Base-by-base conservation (phyloP, 2,797 vertebrate genomes). In the Kryptopterus vitreolus region DNA sequence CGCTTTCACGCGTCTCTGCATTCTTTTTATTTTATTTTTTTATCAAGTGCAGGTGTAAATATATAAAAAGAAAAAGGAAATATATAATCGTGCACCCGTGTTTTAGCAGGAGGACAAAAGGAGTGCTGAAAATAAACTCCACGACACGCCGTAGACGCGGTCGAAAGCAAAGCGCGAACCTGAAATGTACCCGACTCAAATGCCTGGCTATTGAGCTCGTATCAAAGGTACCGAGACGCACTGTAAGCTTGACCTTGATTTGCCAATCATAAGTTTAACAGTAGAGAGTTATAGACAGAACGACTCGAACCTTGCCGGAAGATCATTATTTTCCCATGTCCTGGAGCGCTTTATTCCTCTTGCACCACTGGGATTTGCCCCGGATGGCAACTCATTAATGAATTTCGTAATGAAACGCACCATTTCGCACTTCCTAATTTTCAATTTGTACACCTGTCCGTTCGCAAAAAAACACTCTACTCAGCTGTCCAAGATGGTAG, bases 61-160 rank as follows among this genome's bases (percentile, higher is more conserved):
- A 52, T 52, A 66, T 76, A 68, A 58, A 66, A 62, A 43, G 38
- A 43, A 65, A 57, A 18, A 48, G 35, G 11, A 68, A 53, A 76
- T 81, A 18, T 76, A 52, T 70, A 46, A 11, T 48, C 43, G 13
- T 43, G 72, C 20, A 33, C 18, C 55, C 3, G 18, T 13, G 22
- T 62, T 81, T 77, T 53, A 62, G 76, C 79, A 26, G 72, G 57
- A 52, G 68, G 24, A 70, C 46, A 55, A 69, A 81, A 35, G 65
- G 50, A 59, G n/a, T 61, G 16, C 26, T n/a, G n/a, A n/a, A n/a
- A n/a, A n/a, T n/a, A n/a, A n/a, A n/a, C 20, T 16, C 63, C 33
- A 59, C 26, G 59, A 24, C 13, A 38, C 13, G 12, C 26, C 31
- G 29, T 68, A 38, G 29, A 50, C 18, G 35, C 38, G 35, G 50